Evolutionary conservation across 2,888 invertebrate species (phyloP), one percentile per base, ranked within the genome.

Genomic region (Drosophila fulvimacula): DNA sequence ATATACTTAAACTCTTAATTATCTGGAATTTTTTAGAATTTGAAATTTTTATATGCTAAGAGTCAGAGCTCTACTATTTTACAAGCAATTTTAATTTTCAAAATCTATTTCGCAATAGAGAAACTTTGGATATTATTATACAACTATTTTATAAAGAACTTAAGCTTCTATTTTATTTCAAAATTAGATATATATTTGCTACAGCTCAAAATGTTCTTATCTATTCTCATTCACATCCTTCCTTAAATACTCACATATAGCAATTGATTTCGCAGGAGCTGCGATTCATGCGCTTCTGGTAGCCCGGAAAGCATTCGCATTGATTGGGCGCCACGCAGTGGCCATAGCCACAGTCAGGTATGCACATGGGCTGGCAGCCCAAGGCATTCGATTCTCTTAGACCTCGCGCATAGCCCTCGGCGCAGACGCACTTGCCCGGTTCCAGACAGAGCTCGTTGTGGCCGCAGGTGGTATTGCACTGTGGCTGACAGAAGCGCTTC

Each of bases 391-490:
- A 79, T 5, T 75, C 76, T 5, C 67, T 57, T 21, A 76, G 53
- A 0, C 89, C 79, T 0, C 74, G 69, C 0, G 89, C 81, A 78
- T 81, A 92, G 24, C 91, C 92, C 55, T 89, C 82, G 38, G 75
- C 81, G 34, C 92, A 92, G 11, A 72, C 92, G 88, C 96, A 96
- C 0, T 92, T 92, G 62, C 94, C 93, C 2, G 71, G 93, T 91
- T 91, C 95, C 94, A 94, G 93, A 88, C 96, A 96, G 32, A 84
- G 95, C 95, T 91, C 92, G 63, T 90, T 91, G 65, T 83, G 88
- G 48, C 94, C 91, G 82, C 96, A 96, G 5, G 94, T 94, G 27
- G 93, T 92, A 0, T 94, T 93, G 85, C 96, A 96, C n/a, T 90
- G 84, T 0, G 94, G 93, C 5, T 93, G 90, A 68, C 94, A 94